Evolutionary conservation across 1,140 invertebrate species (phyloP), one percentile per base, ranked within the genome.

Genomic region (Rhizoglyphus robini): DNA sequence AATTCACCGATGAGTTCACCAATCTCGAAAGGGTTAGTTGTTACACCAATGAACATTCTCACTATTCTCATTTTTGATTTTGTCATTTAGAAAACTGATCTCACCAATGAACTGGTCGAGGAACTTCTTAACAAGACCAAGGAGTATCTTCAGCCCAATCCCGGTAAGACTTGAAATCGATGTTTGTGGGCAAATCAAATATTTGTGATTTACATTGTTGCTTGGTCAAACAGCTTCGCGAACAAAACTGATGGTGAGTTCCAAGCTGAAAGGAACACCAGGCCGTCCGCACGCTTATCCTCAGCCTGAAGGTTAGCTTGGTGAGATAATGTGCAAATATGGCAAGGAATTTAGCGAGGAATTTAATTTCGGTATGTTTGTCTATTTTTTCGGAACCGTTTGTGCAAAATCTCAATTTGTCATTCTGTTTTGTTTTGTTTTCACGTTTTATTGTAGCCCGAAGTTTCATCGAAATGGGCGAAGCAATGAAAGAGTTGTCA

Each of bases 71-170:
- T n/a, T n/a, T n/a, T n/a, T n/a, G n/a, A n/a, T n/a, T n/a, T n/a
- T n/a, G n/a, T n/a, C n/a, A n/a, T n/a, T n/a, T 75, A 94, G 85
- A 95, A 94, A 88, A 96, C 92, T 67, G 94, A 98, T 78, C 87
- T 96, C 25, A 95, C 91, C 63, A 87, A 84, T 69, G 94, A 96
- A 75, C 77, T 98, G 70, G 91, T 97, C 3, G 93, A 96, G 75
- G 94, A 98, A 74, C 75, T 98, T 64, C 90, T 96, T 75, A 76
- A 86, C 67, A 96, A 96, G 81, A 97, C 96, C 27, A 96, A 97
- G 81, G 96, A 99, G 79, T 98, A 91, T 77, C 83, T 99, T 38
- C 96, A 99, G 74, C 96, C 96, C 49, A 99, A 99, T 82, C 96
- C 96, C 71, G 80, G 79, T 81, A 71, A 67, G 57, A n/a, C n/a